phyloP scores from a whole-genome alignment of 1,140 invertebrate species.

The Calephelis nemesis region DNA sequence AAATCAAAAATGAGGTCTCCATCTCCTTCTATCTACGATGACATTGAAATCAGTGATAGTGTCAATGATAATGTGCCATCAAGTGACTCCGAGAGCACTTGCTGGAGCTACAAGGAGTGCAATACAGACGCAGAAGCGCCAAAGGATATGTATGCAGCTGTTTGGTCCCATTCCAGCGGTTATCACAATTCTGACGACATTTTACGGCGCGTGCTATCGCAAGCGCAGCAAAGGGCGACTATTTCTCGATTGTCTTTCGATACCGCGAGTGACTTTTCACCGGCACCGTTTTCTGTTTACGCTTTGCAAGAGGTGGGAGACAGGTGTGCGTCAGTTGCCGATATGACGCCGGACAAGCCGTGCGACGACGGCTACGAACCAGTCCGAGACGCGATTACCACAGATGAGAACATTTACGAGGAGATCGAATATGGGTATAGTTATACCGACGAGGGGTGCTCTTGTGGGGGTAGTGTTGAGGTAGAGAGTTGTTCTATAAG shows the following conservation, averaged over 20 bases:
- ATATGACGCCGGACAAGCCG: constrained; percentile 63
- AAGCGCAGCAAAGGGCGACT: constrained; percentile 58
- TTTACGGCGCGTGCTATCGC: constrained; percentile 51
- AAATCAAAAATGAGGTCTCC: constrained; percentile 43
- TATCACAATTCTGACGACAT: constrained; percentile 70
- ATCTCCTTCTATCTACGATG: constrained; percentile 47
- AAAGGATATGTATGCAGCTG: constrained; percentile 50
- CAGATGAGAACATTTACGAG: constrained; percentile 72
- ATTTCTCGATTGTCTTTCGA: constrained; percentile 62
- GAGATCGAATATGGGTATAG: constrained; percentile 66
- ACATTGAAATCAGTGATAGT: constrained; percentile 42
- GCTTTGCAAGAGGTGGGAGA: constrained; percentile 64
- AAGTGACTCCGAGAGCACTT: constrained; percentile 60
- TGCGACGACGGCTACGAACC: constrained; percentile 69
- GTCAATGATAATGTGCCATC: constrained; percentile 6
- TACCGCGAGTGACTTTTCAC: constrained; percentile 57
- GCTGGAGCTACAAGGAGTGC: constrained; percentile 72
- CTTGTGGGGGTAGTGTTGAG: constrained; percentile 64
- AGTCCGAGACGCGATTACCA: constrained; percentile 57
- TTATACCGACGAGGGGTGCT: constrained; percentile 69
- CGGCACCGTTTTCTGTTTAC: constrained; percentile 58
- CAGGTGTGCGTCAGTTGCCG: constrained; percentile 61
- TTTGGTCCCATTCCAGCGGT: constrained; percentile 68
- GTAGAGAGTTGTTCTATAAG: constrained; percentile 68
- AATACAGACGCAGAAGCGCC: constrained; percentile 40